Evolutionary conservation across 2,797 vertebrate genomes (phyloP).

Genomic region (Dicrostonyx torquatus): DNA sequence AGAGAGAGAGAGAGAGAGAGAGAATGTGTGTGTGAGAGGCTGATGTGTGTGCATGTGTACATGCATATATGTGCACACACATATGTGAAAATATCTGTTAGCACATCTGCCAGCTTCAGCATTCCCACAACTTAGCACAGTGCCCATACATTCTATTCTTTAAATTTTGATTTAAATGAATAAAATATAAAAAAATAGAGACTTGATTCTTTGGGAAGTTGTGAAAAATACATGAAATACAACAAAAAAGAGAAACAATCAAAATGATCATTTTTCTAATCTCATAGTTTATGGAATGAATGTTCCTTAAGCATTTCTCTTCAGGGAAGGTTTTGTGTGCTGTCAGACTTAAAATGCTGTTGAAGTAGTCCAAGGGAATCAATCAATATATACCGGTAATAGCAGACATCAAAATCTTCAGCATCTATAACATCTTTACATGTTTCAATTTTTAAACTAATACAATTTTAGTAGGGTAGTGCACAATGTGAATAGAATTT

Average conservation of each 20-base stretch:
- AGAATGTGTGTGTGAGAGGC: not conserved
- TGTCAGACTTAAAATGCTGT: constrained; percentile 29
- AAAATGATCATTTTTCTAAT: constrained; percentile 21
- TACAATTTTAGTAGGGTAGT: constrained; percentile 4
- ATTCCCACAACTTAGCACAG: not conserved
- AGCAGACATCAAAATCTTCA: constrained; percentile 51
- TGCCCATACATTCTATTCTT: not conserved
- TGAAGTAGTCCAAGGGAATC: not conserved
- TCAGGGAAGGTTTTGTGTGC: constrained; percentile 26
- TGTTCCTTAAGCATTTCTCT: not conserved
- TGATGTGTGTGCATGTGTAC: not conserved
- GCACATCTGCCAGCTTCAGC: not conserved
- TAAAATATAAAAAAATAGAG: not conserved
- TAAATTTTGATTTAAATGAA: constrained; percentile 25
- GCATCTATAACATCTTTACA: constrained; percentile 14
- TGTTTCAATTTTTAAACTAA: constrained; percentile 59
- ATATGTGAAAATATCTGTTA: not conserved
- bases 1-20: not conserved
- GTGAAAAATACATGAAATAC: not conserved
- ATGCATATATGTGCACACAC: not conserved
- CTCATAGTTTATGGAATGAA: not conserved
- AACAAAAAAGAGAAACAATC: not conserved
- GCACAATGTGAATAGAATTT: constrained; percentile 23
- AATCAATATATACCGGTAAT: not conserved
- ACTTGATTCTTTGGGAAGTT: not conserved